Base-by-base conservation (phyloP, 2,888 invertebrate genomes). In the Podabrus alpinus region DNA sequence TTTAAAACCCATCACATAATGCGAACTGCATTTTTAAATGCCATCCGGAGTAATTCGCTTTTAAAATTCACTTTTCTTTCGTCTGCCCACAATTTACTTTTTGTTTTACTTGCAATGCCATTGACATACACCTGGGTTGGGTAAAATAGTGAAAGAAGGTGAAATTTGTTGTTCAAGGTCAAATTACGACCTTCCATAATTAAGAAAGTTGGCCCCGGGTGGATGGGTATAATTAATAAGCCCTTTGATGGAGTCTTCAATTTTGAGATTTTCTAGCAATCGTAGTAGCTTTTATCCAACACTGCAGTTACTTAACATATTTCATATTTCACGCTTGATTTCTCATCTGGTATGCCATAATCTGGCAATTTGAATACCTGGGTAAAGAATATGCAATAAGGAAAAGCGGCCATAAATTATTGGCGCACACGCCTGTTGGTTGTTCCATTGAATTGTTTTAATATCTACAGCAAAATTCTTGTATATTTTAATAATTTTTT, bases 161-260 rank as follows among this genome's bases (percentile, higher is more conserved):
- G 83, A 83, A 85, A 86, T 81, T 83, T 80, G 78, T 81, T 80
- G 82, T 84, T 84, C 85, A 86, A 86, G 85, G 85, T 84, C 84
- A 84, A 79, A 75, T 77, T 76, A 76, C 81, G 84, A 85, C 85
- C 85, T 85, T 85, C 83, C 82, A 73, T 67, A 61, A 72, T 77
- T 78, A 82, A 83, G 83, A 82, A 83, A 83, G 82, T 81, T 76
- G 79, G 73, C 77, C 77, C 69, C 72, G 67, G 77, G 76, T 73
- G n/a, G 69, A 61, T 69, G 71, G 73, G 74, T 69, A 62, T 62
- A 68, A 66, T 64, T 64, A 17, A 16, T 62, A 19, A 64, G 62
- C 62, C 62, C 62, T 64, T 64, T 13, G 62, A 64, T 45, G 45
- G 7, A 45, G n/a, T 7, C 5, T 45, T 45, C 45, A 45, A 45